phyloP scores from a whole-genome alignment of 2,888 invertebrate species.

The Dastarcus helophoroides region DNA sequence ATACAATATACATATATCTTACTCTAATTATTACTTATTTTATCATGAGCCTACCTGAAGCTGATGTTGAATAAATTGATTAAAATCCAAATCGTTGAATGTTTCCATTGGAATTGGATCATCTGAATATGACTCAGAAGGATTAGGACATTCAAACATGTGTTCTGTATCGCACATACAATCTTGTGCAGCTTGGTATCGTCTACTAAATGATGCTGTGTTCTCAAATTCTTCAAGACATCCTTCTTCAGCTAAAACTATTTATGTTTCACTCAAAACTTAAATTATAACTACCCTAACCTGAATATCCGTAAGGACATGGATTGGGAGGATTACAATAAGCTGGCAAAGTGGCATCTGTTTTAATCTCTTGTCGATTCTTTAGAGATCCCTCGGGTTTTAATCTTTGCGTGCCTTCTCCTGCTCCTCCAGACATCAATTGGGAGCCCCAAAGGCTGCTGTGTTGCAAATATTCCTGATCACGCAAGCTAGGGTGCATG shows the following conservation, averaged over 20 bases:
- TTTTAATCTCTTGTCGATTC: conserved; percentile 68
- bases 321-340: conserved; percentile 99
- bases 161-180: conserved; percentile 98
- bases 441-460: conserved; percentile 56
- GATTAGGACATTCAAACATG: conserved; percentile 82
- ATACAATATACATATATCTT: too few relatives aligned
- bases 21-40: too few relatives aligned
- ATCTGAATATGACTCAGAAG: conserved; percentile 32
- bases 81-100: conserved; percentile 47
- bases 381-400: conserved; percentile 45
- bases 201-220: conserved; percentile 87
- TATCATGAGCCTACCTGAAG: conserved; percentile 37
- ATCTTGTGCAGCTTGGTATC: conserved; percentile 83
- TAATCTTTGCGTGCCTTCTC: conserved; percentile 61
- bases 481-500: conserved; percentile 68
- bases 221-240: conserved; percentile 90
- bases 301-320: conserved; percentile 86
- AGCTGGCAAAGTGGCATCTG: conserved; percentile 86
- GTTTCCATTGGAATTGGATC: conserved; percentile 27
- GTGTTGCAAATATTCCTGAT: conserved; percentile 80
- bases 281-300: conserved; percentile 36
- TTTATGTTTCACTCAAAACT: not conserved
- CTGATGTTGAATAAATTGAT: conserved; percentile 51
- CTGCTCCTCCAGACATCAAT: conserved; percentile 58
- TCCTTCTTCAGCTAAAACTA: conserved; percentile 55